Conservation (phyloP, 2,888 invertebrate genomes). For the Petrophora chlorosata region DNA sequence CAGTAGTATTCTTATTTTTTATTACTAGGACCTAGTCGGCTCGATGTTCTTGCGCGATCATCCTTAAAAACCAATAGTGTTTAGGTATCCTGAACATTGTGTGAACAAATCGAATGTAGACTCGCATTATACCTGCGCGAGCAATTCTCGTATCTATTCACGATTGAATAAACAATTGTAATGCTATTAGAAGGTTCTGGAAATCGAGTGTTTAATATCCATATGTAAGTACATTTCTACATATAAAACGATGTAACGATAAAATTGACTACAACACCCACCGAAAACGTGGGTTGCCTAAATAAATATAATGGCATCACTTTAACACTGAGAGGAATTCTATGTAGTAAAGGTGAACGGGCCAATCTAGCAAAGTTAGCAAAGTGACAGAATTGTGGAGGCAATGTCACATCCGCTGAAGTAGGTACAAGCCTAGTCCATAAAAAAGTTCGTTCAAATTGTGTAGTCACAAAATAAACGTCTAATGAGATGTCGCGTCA, state of each 20-base stretch:
- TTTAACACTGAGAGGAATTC: too few species aligned
- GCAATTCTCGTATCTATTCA: constrained; percentile 9
- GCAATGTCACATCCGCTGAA: too few species aligned
- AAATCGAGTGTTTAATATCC: neutral
- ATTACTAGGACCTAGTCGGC: neutral
- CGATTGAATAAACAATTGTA: constrained; percentile 9
- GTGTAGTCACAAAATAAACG: constrained; percentile 27
- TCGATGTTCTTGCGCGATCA: neutral
- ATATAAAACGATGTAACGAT: too few species aligned
- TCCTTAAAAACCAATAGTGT: neutral
- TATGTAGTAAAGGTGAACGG: too few species aligned
- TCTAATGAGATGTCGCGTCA: constrained; percentile 44
- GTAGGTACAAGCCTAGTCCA: constrained; percentile 10
- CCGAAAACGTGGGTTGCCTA: too few species aligned
- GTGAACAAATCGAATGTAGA: neutral
- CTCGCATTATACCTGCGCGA: neutral
- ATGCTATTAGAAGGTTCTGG: neutral
- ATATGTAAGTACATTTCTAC: too few species aligned
- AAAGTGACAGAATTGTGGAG: too few species aligned
- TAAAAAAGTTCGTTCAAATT: constrained; percentile 33
- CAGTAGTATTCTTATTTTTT: neutral
- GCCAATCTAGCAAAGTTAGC: too few species aligned
- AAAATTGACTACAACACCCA: too few species aligned
- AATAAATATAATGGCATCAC: too few species aligned
- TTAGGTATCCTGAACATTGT: neutral